A percentile compares a stretch with the other conserved stretches of the same genome.
These are phyloP conservation scores for Nannospalax galili DNA, from an alignment of 2,113 vertebrate genomes.

Conservation along the genomic window DNA sequence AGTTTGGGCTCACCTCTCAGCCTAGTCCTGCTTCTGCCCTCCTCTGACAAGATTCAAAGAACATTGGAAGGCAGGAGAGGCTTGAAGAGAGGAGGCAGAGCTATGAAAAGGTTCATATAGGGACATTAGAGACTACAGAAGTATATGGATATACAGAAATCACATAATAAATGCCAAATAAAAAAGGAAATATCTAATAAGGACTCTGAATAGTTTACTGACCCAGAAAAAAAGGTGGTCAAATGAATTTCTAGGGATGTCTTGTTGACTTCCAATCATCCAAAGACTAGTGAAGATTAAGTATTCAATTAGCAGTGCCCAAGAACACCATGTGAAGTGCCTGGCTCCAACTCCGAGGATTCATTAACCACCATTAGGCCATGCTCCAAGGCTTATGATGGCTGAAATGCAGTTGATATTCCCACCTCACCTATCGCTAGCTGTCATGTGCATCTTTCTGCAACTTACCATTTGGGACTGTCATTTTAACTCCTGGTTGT, in stretches of 20 bases:
- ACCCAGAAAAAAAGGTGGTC: constrained; percentile 4
- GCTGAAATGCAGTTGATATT: neutral
- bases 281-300: neutral
- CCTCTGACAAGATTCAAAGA: neutral
- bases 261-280: neutral
- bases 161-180: neutral
- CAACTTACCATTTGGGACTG: neutral
- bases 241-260: constrained; percentile 41
- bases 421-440: neutral
- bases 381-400: neutral
- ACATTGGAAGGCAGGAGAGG: neutral
- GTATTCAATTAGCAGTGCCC: neutral
- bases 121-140: neutral
- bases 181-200: neutral
- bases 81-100: neutral
- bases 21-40: neutral
- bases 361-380: neutral
- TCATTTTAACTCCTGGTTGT: neutral
- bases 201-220: neutral
- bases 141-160: neutral
- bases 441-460: neutral
- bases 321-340: neutral
- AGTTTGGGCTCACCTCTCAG: neutral
- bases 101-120: accelerated
- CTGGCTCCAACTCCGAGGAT: neutral